Percentiles rank a stretch among this genome's conserved stretches.
Evolutionary conservation across 2,113 vertebrate genomes (phyloP).

Genomic region (Plecturocebus donacophilus): DNA sequence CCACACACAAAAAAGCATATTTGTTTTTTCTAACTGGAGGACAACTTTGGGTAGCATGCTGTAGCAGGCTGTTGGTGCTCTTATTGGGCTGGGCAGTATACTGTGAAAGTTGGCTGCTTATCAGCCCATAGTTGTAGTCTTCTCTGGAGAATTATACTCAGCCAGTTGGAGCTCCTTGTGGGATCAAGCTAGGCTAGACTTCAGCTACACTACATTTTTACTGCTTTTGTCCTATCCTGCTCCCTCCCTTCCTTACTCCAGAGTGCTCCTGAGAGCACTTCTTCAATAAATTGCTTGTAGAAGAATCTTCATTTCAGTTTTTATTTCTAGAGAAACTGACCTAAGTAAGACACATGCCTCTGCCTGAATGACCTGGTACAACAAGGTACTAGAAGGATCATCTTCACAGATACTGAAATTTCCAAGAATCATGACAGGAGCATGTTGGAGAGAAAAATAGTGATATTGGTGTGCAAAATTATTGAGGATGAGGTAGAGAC

Average conservation of each 20-base stretch:
- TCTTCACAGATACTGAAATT: not conserved
- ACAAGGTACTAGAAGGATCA: not conserved
- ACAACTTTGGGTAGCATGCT: not conserved
- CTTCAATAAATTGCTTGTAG: conserved; percentile 12
- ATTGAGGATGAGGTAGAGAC: not conserved
- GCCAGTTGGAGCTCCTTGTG: not conserved
- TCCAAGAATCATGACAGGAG: conserved; percentile 2
- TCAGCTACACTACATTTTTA: not conserved
- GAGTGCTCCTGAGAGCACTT: not conserved
- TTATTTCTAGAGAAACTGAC: conserved; percentile 34
- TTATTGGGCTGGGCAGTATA: not conserved
- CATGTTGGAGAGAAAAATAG: not conserved
- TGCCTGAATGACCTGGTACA: not conserved
- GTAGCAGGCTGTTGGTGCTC: not conserved
- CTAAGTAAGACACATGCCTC: not conserved
- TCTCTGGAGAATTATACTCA: not conserved
- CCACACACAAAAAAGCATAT: not conserved
- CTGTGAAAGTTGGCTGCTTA: not conserved
- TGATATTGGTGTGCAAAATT: not conserved
- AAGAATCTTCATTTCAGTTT: not conserved
- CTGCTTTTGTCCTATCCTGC: not conserved
- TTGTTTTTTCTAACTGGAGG: conserved; percentile 43
- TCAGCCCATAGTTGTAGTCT: not conserved
- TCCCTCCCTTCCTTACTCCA: not conserved
- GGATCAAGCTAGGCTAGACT: not conserved